Evolutionary conservation across 2,888 invertebrate genomes (phyloP).

Genomic region (Rhagonycha fulva): DNA sequence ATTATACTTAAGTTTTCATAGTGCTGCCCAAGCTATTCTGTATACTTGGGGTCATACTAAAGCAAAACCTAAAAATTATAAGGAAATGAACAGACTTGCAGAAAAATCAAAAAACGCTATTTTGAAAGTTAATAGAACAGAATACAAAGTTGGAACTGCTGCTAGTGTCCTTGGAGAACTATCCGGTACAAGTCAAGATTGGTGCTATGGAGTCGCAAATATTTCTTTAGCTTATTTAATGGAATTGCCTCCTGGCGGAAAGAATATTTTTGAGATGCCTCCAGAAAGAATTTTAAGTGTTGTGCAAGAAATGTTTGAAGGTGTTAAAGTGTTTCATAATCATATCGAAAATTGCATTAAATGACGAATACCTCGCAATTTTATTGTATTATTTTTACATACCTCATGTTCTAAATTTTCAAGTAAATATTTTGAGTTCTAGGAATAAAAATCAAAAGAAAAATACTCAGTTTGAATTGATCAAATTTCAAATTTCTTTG

Average conservation of each 20-base stretch:
- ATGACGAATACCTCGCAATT: no score
- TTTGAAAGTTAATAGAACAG: slow-evolving; percentile 45
- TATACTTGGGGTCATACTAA: slow-evolving; percentile 71
- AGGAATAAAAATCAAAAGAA: no score
- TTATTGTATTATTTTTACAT: no score
- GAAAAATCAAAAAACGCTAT: slow-evolving; percentile 55
- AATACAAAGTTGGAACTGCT: slow-evolving; percentile 58
- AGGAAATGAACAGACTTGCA: slow-evolving; percentile 56
- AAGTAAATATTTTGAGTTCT: no score
- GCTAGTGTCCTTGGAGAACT: slow-evolving; percentile 58
- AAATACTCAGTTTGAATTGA: no score
- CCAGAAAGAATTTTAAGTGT: slow-evolving; percentile 61
- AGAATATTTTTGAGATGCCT: slow-evolving; percentile 62
- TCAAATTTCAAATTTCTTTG: no score
- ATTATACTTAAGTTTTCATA: slow-evolving; percentile 74
- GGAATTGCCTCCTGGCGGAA: slow-evolving; percentile 62
- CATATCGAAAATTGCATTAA: slow-evolving; percentile 36
- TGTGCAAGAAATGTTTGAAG: slow-evolving; percentile 64
- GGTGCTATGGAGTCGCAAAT: slow-evolving; percentile 60
- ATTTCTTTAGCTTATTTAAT: slow-evolving; percentile 65
- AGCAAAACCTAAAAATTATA: slow-evolving; percentile 58
- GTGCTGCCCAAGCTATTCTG: slow-evolving; percentile 70
- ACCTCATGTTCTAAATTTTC: no score
- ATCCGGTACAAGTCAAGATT: slow-evolving; percentile 70
- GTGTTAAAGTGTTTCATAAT: slow-evolving; percentile 58